Evolutionary conservation across 2,888 invertebrate species (phyloP).

Genomic region (Dryobotodes eremita): DNA sequence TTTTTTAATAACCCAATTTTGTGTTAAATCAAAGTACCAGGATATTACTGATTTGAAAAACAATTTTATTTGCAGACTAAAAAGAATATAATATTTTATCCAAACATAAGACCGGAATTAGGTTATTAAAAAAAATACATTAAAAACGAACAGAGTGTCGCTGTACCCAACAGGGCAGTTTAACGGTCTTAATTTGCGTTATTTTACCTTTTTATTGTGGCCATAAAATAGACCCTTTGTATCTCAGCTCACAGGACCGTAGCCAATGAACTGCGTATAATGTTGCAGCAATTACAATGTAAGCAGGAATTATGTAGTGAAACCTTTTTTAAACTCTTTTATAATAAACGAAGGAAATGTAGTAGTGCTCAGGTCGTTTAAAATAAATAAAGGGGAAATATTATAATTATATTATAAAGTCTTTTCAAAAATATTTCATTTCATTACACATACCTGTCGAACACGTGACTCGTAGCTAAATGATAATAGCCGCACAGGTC

Average conservation of each 20-base stretch:
- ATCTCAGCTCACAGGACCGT: background rate
- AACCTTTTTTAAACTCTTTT: constrained; percentile 2
- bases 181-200: constrained; percentile 42
- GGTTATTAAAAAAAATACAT: constrained; percentile 30
- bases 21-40: no score
- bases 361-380: background rate
- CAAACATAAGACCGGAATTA: constrained; percentile 1
- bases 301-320: background rate
- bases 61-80: background rate
- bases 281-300: constrained; percentile 27
- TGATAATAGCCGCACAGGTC: background rate
- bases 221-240: constrained; percentile 38
- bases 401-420: background rate
- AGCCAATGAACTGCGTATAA: constrained; percentile 28
- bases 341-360: background rate
- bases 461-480: background rate
- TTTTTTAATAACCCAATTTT: background rate
- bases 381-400: background rate
- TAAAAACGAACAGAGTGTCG: constrained; percentile 25
- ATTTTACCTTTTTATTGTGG: constrained; percentile 66
- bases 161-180: constrained; percentile 12
- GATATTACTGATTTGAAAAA: background rate
- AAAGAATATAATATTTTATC: background rate
- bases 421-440: background rate
- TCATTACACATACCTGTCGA: no score